phyloP scores from a whole-genome alignment of 2,113 vertebrate genomes.

The Formicarius rufipectus region DNA sequence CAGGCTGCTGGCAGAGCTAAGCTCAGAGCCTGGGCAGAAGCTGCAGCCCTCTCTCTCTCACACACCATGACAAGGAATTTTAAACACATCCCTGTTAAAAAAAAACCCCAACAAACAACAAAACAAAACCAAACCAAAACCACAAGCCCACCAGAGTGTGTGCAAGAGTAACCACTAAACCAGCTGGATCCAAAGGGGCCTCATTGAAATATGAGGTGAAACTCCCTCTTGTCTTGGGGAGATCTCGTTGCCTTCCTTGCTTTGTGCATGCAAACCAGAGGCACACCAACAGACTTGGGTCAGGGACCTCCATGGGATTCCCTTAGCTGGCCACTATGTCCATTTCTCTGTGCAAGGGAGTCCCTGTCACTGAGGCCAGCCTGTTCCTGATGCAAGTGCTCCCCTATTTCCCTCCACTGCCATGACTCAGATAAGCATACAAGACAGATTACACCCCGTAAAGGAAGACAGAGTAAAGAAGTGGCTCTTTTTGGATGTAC shows the following conservation, averaged over 20 bases:
- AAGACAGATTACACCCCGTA: background rate
- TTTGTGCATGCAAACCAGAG: background rate
- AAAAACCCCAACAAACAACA: background rate
- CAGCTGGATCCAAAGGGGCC: background rate
- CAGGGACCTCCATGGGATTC: background rate
- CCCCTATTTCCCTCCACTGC: background rate
- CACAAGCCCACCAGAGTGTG: background rate
- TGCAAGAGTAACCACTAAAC: background rate
- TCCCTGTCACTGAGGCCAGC: background rate
- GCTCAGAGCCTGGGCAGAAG: background rate
- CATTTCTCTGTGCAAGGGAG: background rate
- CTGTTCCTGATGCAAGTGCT: background rate
- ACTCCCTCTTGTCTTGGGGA: background rate
- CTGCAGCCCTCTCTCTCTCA: background rate
- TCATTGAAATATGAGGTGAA: background rate
- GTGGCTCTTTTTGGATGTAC: background rate
- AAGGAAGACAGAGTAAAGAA: background rate
- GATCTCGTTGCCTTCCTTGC: background rate
- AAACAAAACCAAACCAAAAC: too few relatives aligned
- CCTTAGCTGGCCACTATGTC: background rate
- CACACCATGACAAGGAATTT: background rate
- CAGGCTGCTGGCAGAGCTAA: background rate
- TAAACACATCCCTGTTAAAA: background rate
- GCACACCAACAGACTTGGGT: rapidly evolving
- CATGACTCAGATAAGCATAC: background rate